These are phyloP conservation scores for Ctenicera cuprea DNA, from an alignment of 2,888 invertebrate genomes.

Conservation along the genomic window DNA sequence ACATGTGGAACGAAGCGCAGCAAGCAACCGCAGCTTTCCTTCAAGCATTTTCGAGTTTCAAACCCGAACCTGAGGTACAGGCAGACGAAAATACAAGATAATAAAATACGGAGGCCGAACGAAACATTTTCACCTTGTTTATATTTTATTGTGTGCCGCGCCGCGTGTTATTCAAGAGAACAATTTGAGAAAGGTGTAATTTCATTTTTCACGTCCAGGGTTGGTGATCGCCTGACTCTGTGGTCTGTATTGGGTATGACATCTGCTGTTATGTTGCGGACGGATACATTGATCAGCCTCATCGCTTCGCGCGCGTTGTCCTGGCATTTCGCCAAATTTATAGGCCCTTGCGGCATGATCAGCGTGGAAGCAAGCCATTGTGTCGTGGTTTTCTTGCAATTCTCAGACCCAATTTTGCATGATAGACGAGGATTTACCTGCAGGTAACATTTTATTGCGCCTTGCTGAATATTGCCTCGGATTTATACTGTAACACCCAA, in stretches of 20 bases:
- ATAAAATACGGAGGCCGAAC: conserved; percentile 12
- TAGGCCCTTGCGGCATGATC: conserved; percentile 33
- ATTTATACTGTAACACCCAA: no score
- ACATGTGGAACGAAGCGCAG: conserved; percentile 32
- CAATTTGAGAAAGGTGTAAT: conserved; percentile 17
- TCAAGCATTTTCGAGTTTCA: conserved; percentile 1
- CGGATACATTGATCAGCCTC: conserved; percentile 33
- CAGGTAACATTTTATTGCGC: background rate
- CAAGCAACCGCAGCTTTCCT: conserved; percentile 3
- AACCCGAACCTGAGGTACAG: background rate
- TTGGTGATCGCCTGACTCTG: background rate
- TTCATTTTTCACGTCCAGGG: background rate
- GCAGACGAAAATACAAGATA: conserved; percentile 5
- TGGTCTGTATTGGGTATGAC: conserved; percentile 17
- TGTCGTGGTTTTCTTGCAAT: conserved; percentile 23
- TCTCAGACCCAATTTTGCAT: conserved; percentile 21
- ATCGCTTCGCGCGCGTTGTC: conserved; percentile 17
- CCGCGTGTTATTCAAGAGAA: background rate
- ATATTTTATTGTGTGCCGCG: conserved; percentile 4
- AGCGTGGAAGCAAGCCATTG: conserved; percentile 23
- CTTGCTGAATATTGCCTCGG: background rate
- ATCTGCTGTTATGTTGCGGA: conserved; percentile 29
- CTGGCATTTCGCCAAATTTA: conserved; percentile 34
- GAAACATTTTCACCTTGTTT: conserved; percentile 17
- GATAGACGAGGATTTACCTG: conserved; percentile 15